A percentile compares a stretch with the other conserved stretches of the same genome.
phyloP scores from a whole-genome alignment of 2,888 invertebrate genomes.

The Agonopterix subpropinquella region DNA sequence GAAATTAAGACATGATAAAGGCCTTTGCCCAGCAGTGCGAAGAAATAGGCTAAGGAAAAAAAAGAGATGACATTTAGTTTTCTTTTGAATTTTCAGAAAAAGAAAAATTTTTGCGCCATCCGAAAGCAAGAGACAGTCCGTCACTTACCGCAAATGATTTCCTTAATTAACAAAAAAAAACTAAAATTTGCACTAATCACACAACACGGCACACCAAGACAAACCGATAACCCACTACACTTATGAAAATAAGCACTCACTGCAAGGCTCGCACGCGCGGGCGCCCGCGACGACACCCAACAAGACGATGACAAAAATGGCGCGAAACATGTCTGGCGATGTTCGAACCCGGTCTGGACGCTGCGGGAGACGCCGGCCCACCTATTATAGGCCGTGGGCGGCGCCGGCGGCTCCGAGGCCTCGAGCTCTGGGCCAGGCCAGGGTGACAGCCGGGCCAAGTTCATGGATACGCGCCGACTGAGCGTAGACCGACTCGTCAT shows the following conservation, averaged over 20 bases:
- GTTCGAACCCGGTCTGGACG: constrained; percentile 55
- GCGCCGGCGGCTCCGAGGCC: constrained; percentile 64
- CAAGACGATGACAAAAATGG: constrained; percentile 43
- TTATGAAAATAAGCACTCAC: constrained; percentile 43
- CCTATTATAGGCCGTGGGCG: constrained; percentile 73
- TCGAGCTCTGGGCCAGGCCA: constrained; percentile 68
- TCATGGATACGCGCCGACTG: constrained; percentile 66
- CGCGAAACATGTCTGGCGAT: constrained; percentile 68
- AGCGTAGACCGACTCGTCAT: constrained; percentile 28
- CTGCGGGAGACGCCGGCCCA: constrained; percentile 66
- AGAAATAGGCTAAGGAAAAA: too few species aligned
- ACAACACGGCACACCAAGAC: too few species aligned
- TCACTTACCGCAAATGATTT: too few species aligned
- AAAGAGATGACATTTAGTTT: too few species aligned
- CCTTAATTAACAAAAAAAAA: too few species aligned
- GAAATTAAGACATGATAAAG: too few species aligned
- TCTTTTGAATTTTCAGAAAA: too few species aligned
- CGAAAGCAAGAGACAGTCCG: too few species aligned
- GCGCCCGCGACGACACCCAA: constrained; percentile 39
- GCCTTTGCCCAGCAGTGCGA: too few species aligned
- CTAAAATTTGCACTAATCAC: too few species aligned
- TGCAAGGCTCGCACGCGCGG: constrained; percentile 65
- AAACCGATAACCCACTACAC: too few species aligned
- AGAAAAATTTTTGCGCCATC: too few species aligned
- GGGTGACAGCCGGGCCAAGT: constrained; percentile 61